Conservation (phyloP, 2,113 vertebrate species). For the Atrichornis clamosus region DNA sequence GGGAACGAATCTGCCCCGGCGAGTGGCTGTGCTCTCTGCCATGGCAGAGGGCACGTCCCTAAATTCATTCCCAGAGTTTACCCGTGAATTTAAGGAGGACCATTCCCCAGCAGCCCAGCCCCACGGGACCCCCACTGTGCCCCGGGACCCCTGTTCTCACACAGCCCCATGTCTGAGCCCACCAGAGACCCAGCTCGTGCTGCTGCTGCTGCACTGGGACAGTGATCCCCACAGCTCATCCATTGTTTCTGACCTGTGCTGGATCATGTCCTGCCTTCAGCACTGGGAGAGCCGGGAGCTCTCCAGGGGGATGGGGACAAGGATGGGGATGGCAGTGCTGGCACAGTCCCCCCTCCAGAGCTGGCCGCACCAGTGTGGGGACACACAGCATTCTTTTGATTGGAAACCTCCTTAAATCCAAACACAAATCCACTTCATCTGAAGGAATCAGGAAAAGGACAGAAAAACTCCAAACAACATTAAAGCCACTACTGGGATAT, state of each 20-base stretch:
- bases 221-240: rapidly evolving
- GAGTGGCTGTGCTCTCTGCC: not conserved
- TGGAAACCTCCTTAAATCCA: not conserved
- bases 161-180: not conserved
- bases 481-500: not conserved
- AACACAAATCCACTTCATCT: not conserved
- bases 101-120: not conserved
- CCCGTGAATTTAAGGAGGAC: too few relatives aligned
- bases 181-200: too few relatives aligned
- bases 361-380: too few relatives aligned
- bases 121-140: too few relatives aligned
- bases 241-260: rapidly evolving
- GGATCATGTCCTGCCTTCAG: not conserved
- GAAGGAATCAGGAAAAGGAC: not conserved
- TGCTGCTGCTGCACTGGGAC: too few relatives aligned
- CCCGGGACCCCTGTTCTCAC: too few relatives aligned
- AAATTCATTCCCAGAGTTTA: rapidly evolving
- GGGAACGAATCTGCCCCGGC: not conserved
- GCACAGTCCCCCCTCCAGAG: not conserved
- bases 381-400: not conserved
- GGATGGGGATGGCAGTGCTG: not conserved
- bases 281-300: rapidly evolving
- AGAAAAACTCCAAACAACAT: not conserved
- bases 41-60: not conserved
- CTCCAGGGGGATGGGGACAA: rapidly evolving